Evolutionary conservation across 2,113 vertebrate species (phyloP), one percentile per base, ranked within the genome.

Genomic region (Boleophthalmus pectinirostris): DNA sequence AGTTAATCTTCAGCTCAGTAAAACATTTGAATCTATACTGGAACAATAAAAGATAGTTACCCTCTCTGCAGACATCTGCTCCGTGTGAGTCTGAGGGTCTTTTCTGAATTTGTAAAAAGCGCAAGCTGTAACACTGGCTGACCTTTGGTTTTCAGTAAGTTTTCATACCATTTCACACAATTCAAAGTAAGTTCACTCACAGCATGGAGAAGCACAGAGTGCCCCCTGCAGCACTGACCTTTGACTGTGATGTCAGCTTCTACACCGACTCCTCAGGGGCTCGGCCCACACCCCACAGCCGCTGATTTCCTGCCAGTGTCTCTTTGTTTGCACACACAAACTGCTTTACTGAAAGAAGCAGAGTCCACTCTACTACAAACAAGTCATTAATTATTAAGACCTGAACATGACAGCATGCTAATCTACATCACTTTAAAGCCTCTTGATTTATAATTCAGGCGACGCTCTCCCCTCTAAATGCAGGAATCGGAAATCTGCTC

Each of bases 381-480:
- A 91, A 86, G 85, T 82, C 70, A 89, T 92, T 88, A 87, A 92
- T 92, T 87, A 92, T 90, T 89, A 76, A 92, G 81, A 81, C 77
- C 81, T 79, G 69, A 88, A 90, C 89, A 87, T 2, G 61, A 74
- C 83, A 67, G 69, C 79, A 80, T 75, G 73, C 86, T 89, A 79
- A 92, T 90, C 88, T 85, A 76, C 89, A 86, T 77, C 66, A 49
- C 53, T 86, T 84, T 86, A 83, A 90, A 87, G 77, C 79, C 72
- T 66, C 66, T 76, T 73, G 60, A 88, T 91, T 89, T 89, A 83
- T 91, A 91, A 91, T 89, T 90, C 88, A 91, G 73, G 63, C 46
- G 25, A 35, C 73, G 78, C 81, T 75, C 66, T 75, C 70, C 75
- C 24, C 16, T 21, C 38, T 68, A 81, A 78, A 66, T 64, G 43